Base-by-base conservation (phyloP, 2,113 vertebrate genomes). In the Mirza zaza region DNA sequence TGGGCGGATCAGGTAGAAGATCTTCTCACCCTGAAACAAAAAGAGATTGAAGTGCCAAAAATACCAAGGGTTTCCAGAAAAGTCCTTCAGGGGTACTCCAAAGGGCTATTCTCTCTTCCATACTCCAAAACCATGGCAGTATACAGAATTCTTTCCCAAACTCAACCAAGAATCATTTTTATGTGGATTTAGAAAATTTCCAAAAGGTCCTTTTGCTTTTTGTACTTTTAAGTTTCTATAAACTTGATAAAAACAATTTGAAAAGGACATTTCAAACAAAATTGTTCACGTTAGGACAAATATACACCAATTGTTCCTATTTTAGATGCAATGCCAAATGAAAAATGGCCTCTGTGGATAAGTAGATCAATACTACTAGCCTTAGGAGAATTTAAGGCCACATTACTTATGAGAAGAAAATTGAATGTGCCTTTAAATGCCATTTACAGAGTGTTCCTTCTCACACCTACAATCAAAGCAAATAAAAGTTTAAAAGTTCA, bases 1-100 rank as follows among this genome's bases (percentile, higher is more conserved):
- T 61, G 99, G 99, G 32, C 99, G 99, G 76, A 99, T 99, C 84
- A 99, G 98, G 97, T 99, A 99, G 98, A 99, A 99, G 59, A 99
- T 99, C 98, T 99, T 99, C 97, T 99, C 99, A 32, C 99, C 99
- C 99, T 99, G 94, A 36, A 90, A 93, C 25, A 71, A 94, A 90
- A 90, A 93, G 0, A 95, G 6, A 42, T 42, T 96, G 29, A 91
- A 81, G 18, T 77, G 34, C 17, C 91, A 91, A 92, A 96, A 93
- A 94, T 57, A 92, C 3, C 59, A 84, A 63, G 25, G 6, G 10
- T 82, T 81, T 84, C 36, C 65, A 88, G 25, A 89, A 75, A 93
- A 97, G 29, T 83, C 21, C 21, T 87, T 92, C 48, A 79, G 36
- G 10, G 59, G 3, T 20, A 55, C 32, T 90, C 36, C 48, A 82